Conservation (phyloP, 2,797 vertebrate genomes). For the Pseudochirops corinnae region DNA sequence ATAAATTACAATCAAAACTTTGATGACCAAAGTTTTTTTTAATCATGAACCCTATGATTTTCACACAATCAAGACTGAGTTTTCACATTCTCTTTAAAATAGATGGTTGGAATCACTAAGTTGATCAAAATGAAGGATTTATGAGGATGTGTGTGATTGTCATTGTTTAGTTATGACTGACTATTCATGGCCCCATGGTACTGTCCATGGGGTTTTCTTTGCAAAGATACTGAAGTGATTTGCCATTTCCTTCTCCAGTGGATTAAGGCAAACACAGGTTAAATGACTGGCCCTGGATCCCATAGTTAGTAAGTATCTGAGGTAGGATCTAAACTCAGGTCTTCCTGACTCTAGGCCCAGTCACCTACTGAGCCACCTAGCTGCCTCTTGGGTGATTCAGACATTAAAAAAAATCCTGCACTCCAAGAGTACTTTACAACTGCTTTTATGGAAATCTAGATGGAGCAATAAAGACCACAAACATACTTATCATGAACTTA, state of each 20-base stretch:
- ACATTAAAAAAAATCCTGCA: neutral
- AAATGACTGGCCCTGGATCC: too few relatives aligned
- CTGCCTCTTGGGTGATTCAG: neutral
- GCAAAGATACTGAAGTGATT: neutral
- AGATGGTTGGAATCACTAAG: neutral
- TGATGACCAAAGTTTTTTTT: neutral
- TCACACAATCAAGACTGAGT: constrained; percentile 31
- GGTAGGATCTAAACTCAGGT: neutral
- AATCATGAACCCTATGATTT: neutral
- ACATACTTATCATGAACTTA: neutral
- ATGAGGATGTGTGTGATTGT: too few relatives aligned
- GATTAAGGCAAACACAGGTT: neutral
- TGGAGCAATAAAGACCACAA: neutral
- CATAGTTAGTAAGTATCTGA: neutral
- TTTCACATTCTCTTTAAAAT: neutral
- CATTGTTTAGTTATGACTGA: neutral
- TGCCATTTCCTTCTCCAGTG: neutral
- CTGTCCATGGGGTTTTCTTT: neutral
- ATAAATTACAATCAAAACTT: constrained; percentile 9
- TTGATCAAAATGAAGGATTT: neutral
- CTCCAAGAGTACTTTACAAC: neutral
- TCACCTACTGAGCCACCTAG: neutral
- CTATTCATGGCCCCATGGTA: neutral
- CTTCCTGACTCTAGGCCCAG: neutral
- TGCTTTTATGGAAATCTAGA: constrained; percentile 21